Base-by-base conservation (phyloP, 1,140 invertebrate genomes). In the Lasaia peninsularis region DNA sequence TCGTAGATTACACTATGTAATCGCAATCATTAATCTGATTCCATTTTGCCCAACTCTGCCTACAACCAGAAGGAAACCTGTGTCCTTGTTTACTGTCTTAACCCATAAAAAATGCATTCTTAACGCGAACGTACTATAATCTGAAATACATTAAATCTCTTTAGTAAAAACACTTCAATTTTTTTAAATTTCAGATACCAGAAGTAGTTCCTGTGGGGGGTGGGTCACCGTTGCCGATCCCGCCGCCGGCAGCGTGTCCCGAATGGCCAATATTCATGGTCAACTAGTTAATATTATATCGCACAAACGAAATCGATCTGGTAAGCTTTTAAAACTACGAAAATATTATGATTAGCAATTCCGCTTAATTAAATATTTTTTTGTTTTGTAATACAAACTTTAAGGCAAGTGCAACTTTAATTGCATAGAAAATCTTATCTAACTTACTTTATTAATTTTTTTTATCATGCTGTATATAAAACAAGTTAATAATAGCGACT, bases 191-290 rank as follows among this genome's bases (percentile, higher is more conserved):
- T 0, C 67, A 86, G 82, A 83, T 86, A 34, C 77, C 82, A 18
- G 82, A 87, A 62, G 75, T 87, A 40, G 75, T 86, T 32, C 71
- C 80, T 3, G 81, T 86, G n/a, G 78, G 78, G 2, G 84, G 82
- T 1, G 84, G 82, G 5, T 87, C 84, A 0, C 84, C 82, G 2
- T 60, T 86, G 18, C 85, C 85, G 11, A 76, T 86, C 5, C 77
- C 79, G 9, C 79, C 80, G 7, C 78, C 82, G 21, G 73, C 80
- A 9, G 73, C 79, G 12, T 84, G 82, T 58, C 78, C 80, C 35
- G 80, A 86, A 20, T 87, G 84, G 84, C 84, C 84, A 0, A 76
- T 88, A 33, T 88, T 76, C 56, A 88, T 88, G 80, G 85, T 88
- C 61, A 88, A 88, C 63, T 80, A 65, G 40, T 6, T 48, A 48